Evolutionary conservation across 2,888 invertebrate species (phyloP).

Genomic region (Bruchidius siliquastri): DNA sequence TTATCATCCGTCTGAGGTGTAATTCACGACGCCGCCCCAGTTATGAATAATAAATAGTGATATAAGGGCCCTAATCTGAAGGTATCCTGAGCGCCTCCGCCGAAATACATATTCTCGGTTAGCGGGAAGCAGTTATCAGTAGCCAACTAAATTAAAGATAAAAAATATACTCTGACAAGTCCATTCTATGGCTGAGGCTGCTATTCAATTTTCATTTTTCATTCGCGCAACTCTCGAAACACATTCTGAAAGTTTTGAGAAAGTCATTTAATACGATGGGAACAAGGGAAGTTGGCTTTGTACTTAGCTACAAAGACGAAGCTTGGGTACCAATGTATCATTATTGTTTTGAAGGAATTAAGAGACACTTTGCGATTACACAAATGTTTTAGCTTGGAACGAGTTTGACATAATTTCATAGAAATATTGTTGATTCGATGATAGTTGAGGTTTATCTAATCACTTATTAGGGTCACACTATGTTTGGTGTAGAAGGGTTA

Average conservation of each 20-base stretch:
- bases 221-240: constrained; percentile 6
- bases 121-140: constrained; percentile 43
- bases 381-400: too few relatives aligned
- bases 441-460: too few relatives aligned
- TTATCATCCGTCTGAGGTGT: constrained; percentile 45
- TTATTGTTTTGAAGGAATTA: too few relatives aligned
- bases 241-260: neutral
- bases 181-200: constrained; percentile 45
- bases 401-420: too few relatives aligned
- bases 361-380: too few relatives aligned
- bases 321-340: too few relatives aligned
- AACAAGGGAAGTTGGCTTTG: too few relatives aligned
- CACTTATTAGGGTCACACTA: too few relatives aligned
- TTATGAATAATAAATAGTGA: constrained; percentile 49
- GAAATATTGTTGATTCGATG: too few relatives aligned
- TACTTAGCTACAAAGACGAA: too few relatives aligned
- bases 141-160: constrained; percentile 49
- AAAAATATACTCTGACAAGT: constrained; percentile 47
- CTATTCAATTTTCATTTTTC: constrained; percentile 47
- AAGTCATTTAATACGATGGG: neutral
- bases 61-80: constrained; percentile 44
- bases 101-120: constrained; percentile 43
- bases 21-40: constrained; percentile 44
- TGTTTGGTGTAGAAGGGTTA: too few relatives aligned
- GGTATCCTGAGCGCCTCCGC: constrained; percentile 33